Evolutionary conservation across 1,140 invertebrate genomes (phyloP).

Genomic region (Calosoma granatense): DNA sequence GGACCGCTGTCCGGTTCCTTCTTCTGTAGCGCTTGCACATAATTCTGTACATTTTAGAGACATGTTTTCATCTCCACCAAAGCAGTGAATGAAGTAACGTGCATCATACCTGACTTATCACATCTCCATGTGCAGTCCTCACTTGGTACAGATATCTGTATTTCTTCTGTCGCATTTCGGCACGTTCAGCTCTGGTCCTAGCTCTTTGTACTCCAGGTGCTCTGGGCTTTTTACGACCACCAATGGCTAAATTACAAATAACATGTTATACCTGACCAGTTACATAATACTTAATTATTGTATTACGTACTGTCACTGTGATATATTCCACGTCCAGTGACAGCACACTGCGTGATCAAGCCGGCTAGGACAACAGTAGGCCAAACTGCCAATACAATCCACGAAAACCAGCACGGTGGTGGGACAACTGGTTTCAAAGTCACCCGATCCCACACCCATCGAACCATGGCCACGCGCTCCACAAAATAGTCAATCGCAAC

Average conservation of each 20-base stretch:
- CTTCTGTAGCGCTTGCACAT: slow-evolving; percentile 68
- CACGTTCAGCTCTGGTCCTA: slow-evolving; percentile 56
- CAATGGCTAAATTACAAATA: slow-evolving; percentile 11
- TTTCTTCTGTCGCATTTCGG: slow-evolving; percentile 68
- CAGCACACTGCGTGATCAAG: slow-evolving; percentile 52
- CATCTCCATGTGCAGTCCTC: slow-evolving; percentile 76
- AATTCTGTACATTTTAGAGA: slow-evolving; percentile 48
- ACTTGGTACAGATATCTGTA: slow-evolving; percentile 85
- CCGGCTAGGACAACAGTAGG: slow-evolving; percentile 58
- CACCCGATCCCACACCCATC: slow-evolving; percentile 52
- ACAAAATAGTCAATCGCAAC: slow-evolving; percentile 67
- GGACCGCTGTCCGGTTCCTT: slow-evolving; percentile 45
- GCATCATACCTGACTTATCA: slow-evolving; percentile 78
- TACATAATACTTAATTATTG: background rate
- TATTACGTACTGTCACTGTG: slow-evolving; percentile 49
- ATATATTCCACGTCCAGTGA: slow-evolving; percentile 61
- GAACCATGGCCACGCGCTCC: slow-evolving; percentile 56
- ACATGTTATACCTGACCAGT: background rate
- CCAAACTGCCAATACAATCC: slow-evolving; percentile 65
- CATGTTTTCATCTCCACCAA: background rate
- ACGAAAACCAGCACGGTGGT: slow-evolving; percentile 63
- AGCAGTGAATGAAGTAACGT: no score
- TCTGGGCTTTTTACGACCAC: slow-evolving; percentile 28
- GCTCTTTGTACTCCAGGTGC: slow-evolving; percentile 35
- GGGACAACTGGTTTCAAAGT: slow-evolving; percentile 39